Evolutionary conservation across 2,797 vertebrate species (phyloP), one percentile per base, ranked within the genome.

Genomic region (Xenentodon cancila): DNA sequence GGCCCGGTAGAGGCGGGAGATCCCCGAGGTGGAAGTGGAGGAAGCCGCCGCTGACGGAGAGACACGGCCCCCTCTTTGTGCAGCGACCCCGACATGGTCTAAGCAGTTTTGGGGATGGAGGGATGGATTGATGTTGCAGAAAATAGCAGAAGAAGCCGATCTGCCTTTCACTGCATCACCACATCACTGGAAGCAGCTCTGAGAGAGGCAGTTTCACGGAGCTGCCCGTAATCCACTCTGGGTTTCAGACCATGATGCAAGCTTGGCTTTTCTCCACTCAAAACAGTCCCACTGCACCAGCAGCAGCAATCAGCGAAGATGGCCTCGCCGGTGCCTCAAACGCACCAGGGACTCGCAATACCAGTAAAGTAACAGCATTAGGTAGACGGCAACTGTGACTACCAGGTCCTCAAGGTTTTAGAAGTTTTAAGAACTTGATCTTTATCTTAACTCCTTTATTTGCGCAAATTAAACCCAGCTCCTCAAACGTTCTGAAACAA

Each of bases 161-260:
- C 49, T 16, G 2, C 46, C 34, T 21, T 72, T 61, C 59, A 66
- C 59, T 71, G 51, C 54, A 47, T 25, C 21, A 55, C 34, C 22
- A 40, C 37, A 16, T 4, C 15, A 40, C 37, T 40, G 37, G 37
- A 40, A 40, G 37, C 37, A 40, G 55, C 72, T 25, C 11, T 51
- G 11, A 25, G 2, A 50, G 34, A 51, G 22, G 49, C 19, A 8
- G 20, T 54, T 11, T 53, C 62, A 37, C 22, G 48, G 62, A 71
- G 73, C 56, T 51, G 60, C 61, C 53, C 43, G 37, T 75, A 72
- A 78, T 62, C 71, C n/a, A 17, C 58, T 77, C 49, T 9, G 68
- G 55, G 37, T 68, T 78, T 77, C 27, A 68, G 49, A 76, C 57
- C 43, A 61, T 67, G 76, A 78, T 65, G 30, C 19, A 46, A 49